These are phyloP conservation scores for Cephus sareptanus DNA, from an alignment of 2,888 invertebrate genomes.

Conservation along the genomic window DNA sequence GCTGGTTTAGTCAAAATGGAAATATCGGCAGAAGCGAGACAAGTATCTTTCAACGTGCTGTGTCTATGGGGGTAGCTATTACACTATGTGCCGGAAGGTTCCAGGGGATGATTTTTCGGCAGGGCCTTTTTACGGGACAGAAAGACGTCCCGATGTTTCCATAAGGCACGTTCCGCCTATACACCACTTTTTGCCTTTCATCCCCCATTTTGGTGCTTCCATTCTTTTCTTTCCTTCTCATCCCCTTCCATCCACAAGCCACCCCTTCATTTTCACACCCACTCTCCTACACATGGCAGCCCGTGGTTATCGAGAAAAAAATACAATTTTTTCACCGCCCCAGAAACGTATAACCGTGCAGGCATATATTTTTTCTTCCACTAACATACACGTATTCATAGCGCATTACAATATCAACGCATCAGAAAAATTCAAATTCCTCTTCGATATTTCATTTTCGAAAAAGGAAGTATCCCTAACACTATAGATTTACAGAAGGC, in stretches of 20 bases:
- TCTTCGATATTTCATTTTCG: neutral
- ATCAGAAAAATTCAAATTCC: neutral
- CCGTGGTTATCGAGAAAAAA: neutral
- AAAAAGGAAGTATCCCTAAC: neutral
- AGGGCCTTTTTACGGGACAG: neutral
- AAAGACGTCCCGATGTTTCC: neutral
- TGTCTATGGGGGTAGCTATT: neutral
- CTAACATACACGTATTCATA: neutral
- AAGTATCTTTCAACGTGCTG: neutral
- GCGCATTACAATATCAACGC: neutral
- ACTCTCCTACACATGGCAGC: neutral
- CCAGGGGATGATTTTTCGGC: neutral
- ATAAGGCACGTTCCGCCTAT: neutral
- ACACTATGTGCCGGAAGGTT: neutral
- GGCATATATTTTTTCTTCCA: neutral
- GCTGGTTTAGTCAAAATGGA: neutral
- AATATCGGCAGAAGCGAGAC: neutral
- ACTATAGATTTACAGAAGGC: too few relatives aligned
- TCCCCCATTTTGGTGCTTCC: neutral
- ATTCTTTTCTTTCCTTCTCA: neutral
- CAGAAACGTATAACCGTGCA: neutral
- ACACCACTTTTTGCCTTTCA: neutral
- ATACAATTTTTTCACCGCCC: neutral
- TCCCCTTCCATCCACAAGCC: neutral
- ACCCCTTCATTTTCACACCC: neutral